phyloP scores from a whole-genome alignment of 2,888 invertebrate genomes.

The Onchidella celtica region DNA sequence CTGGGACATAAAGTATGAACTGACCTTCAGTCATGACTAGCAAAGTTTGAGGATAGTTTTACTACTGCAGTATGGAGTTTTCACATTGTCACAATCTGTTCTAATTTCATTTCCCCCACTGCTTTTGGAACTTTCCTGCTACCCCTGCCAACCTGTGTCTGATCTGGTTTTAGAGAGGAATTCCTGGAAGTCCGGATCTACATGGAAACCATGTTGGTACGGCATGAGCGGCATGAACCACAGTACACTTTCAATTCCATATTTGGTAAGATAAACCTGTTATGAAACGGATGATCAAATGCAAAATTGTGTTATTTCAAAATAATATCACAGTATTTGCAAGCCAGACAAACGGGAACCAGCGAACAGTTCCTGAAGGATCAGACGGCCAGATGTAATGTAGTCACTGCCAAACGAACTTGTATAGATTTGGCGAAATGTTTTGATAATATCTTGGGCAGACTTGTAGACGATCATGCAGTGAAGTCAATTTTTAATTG shows the following conservation, averaged over 20 bases:
- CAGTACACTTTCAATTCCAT: conserved; percentile 41
- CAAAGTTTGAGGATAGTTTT: no score
- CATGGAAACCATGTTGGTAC: conserved; percentile 33
- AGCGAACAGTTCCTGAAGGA: no score
- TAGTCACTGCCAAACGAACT: no score
- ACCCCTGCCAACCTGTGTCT: neutral
- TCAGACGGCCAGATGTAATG: no score
- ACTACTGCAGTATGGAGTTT: no score
- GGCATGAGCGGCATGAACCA: conserved; percentile 31
- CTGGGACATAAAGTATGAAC: no score
- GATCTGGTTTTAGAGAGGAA: conserved; percentile 22
- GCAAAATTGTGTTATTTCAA: neutral
- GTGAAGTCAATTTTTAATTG: no score
- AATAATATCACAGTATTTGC: neutral
- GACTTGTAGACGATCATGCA: no score
- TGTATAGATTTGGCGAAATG: no score
- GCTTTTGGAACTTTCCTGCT: neutral
- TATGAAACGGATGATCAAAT: no score
- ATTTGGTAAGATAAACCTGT: conserved; percentile 31
- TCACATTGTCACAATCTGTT: neutral
- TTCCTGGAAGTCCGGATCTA: conserved; percentile 33
- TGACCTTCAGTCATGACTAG: no score
- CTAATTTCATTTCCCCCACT: neutral
- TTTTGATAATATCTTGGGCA: no score
- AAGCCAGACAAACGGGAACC: neutral